Conservation (phyloP, 2,797 vertebrate species). For the Enteromius paludinosus region DNA sequence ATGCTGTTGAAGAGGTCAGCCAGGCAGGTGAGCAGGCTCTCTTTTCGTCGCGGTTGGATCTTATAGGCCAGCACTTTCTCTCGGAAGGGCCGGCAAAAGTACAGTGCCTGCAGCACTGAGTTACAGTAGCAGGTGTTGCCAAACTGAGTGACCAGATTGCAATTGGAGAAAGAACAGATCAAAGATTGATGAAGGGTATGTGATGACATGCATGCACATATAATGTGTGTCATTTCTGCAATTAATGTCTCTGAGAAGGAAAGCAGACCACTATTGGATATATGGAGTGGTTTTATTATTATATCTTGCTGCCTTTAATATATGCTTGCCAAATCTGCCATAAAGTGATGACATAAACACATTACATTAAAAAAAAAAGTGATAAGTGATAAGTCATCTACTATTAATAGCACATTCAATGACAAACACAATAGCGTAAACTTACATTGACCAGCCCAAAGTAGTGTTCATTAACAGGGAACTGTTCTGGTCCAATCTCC, state of each 20-base stretch:
- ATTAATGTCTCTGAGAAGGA: background rate
- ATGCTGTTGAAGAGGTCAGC: constrained; percentile 94
- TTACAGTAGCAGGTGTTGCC: constrained; percentile 97
- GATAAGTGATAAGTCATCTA: constrained; percentile 16
- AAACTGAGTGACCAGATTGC: constrained; percentile 75
- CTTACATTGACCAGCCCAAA: constrained; percentile 98
- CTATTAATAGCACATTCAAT: constrained; percentile 38
- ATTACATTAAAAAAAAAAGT: background rate
- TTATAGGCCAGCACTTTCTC: constrained; percentile 93
- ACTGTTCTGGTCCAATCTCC: constrained; percentile 99
- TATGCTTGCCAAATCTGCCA: constrained; percentile 18
- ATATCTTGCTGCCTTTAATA: background rate
- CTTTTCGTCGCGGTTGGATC: constrained; percentile 90
- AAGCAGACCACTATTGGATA: background rate
- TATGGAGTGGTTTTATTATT: background rate
- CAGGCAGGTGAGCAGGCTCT: constrained; percentile 91
- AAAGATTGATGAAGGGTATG: constrained; percentile 2
- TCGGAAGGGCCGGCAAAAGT: constrained; percentile 92
- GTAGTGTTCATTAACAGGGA: constrained; percentile 98
- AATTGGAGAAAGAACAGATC: constrained; percentile 50
- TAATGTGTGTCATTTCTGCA: background rate
- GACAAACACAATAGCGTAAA: constrained; percentile 49
- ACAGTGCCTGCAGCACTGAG: constrained; percentile 92
- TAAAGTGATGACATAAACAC: background rate
- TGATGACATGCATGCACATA: constrained; percentile 12